These are phyloP conservation scores for Tineola bisselliella DNA, from an alignment of 2,888 invertebrate genomes.

Conservation along the genomic window DNA sequence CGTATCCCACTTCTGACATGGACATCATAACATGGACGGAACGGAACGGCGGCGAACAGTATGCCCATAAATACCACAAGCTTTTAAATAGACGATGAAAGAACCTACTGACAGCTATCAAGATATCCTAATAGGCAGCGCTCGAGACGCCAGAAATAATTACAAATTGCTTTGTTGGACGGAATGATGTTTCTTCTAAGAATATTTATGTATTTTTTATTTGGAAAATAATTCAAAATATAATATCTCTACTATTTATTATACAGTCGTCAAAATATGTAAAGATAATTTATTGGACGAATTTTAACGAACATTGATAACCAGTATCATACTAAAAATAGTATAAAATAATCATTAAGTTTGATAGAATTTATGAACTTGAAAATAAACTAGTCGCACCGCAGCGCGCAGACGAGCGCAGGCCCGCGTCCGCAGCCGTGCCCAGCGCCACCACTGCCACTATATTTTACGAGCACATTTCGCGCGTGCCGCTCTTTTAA, in stretches of 20 bases:
- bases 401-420: conserved; percentile 5
- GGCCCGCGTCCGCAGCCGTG: background rate
- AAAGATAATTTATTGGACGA: too few species aligned
- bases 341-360: background rate
- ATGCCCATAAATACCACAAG: conserved; percentile 46
- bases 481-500: conserved; percentile 12
- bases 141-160: conserved; percentile 50
- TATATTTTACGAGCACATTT: conserved; percentile 12
- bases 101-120: conserved; percentile 63
- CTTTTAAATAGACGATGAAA: conserved; percentile 67
- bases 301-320: too few species aligned
- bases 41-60: conserved; percentile 23
- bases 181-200: background rate
- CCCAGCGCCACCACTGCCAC: background rate
- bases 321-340: background rate
- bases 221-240: background rate
- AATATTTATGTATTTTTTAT: background rate
- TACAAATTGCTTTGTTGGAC: conserved; percentile 47
- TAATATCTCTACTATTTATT: too few species aligned
- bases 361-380: conserved; percentile 6
- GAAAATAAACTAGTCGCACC: conserved; percentile 7
- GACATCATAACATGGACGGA: conserved; percentile 37
- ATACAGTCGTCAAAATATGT: too few species aligned
- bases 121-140: conserved; percentile 63
- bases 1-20: conserved; percentile 34